Evolutionary conservation across 2,113 vertebrate genomes (phyloP), one percentile per base, ranked within the genome.

Genomic region (Pimephales promelas): DNA sequence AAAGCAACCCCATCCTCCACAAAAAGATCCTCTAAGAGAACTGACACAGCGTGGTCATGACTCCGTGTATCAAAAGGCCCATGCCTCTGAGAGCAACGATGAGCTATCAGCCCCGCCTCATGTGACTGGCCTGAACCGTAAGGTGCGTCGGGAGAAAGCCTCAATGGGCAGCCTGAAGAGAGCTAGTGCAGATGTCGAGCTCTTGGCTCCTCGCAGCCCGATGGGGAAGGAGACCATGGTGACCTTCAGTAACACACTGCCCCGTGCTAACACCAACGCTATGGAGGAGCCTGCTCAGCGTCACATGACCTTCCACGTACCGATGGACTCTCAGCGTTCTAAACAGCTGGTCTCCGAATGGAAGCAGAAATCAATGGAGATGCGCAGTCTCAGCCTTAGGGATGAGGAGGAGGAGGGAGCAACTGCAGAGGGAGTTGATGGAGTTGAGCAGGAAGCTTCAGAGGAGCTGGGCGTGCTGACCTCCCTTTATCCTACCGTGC

Each of bases 271-370:
- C 87, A 97, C 97, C 1, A 93, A 95, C 0, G 95, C 95, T 0
- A 40, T 95, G 24, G 97, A 99, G 86, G 97, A 98, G 77, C 93
- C 96, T 3, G 94, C 95, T 9, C 93, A 97, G n/a, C 94, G 98
- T 79, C 97, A 99, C 14, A 95, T 97, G 79, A 95, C 95, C 28
- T 98, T 99, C 87, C 98, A 99, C 0, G 94, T 97, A 5, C 97
- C 97, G 0, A 98, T 98, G 97, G 97, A 99, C 87, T 97, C 97
- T 0, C 95, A 96, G 1, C 93, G 97, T 5, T 99, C 97, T 83
- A 99, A 99, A 87, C 97, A 99, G 84, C 95, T 99, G 61, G 96
- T 99, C 52, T 97, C 96, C 11, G 97, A 99, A 86, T 99, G 98
- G 98, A 98, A 97, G 91, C 97, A 97, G 84, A 94, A 96, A 79